Evolutionary conservation across 2,888 invertebrate species (phyloP).

Genomic region (Drosophila cyrtoloma): DNA sequence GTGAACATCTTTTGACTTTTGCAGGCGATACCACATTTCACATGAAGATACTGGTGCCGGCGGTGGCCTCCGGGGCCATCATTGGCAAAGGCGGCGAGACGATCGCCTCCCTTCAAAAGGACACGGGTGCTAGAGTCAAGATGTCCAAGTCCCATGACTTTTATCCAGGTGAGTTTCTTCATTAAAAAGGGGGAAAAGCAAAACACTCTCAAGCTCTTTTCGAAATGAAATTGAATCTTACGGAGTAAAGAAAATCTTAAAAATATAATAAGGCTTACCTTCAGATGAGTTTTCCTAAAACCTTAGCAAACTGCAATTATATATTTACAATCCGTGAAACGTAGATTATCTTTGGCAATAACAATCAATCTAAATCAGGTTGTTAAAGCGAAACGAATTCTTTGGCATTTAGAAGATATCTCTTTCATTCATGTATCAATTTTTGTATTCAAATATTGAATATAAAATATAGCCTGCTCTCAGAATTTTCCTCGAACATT

Average conservation of each 20-base stretch:
- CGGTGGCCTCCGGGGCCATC: conserved; percentile 98
- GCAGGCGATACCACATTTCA: conserved; percentile 95
- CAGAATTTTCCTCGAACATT: not conserved
- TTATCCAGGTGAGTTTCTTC: conserved; percentile 93
- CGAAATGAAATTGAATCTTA: not conserved
- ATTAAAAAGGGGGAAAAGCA: not conserved
- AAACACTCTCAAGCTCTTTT: not conserved
- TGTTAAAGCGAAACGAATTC: not conserved
- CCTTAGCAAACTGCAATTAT: not conserved
- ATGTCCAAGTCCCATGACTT: conserved; percentile 99
- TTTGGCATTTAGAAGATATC: not conserved
- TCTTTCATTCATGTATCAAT: fast-evolving
- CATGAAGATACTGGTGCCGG: conserved; percentile 98
- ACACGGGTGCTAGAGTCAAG: conserved; percentile 98
- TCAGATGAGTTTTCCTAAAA: not conserved
- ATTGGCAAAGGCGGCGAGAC: conserved; percentile 99
- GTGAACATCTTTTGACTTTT: conserved; percentile 83
- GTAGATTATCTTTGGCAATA: fast-evolving
- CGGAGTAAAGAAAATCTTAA: not conserved
- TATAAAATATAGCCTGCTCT: not conserved
- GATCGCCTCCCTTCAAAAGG: conserved; percentile 98
- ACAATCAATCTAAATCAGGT: not conserved
- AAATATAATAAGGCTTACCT: not conserved
- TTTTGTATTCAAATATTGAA: not conserved
- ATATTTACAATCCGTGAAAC: not conserved